A percentile compares a stretch with the other conserved stretches of the same genome.
Conservation (phyloP, 2,888 invertebrate species). For the Scaptodrosophila latifasciaeformis region DNA sequence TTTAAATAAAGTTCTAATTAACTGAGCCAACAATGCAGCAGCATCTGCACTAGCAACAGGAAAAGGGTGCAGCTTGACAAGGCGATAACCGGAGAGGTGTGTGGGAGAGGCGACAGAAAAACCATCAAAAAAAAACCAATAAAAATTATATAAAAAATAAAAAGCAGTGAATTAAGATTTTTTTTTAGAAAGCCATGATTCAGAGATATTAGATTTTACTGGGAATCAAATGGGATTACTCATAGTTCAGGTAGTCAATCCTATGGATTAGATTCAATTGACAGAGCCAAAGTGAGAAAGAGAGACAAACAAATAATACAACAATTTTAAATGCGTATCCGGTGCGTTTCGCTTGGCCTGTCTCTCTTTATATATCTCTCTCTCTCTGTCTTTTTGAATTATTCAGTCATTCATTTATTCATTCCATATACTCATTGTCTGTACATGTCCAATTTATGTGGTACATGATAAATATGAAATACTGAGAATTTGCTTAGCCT, state of each 20-base stretch:
- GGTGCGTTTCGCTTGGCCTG: constrained; percentile 32
- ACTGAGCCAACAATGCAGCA: constrained; percentile 45
- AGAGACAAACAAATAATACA: constrained; percentile 28
- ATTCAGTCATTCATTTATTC: constrained; percentile 47
- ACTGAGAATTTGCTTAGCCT: too few relatives aligned
- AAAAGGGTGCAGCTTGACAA: neutral
- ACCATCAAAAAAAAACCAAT: neutral
- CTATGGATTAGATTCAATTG: too few relatives aligned
- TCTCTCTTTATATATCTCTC: too few relatives aligned
- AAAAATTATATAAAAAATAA: neutral
- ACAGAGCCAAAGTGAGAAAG: too few relatives aligned
- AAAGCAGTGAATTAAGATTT: neutral
- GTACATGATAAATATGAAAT: too few relatives aligned
- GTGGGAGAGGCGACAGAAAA: neutral
- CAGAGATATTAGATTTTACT: too few relatives aligned
- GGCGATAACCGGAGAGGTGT: neutral
- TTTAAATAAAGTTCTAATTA: constrained; percentile 47
- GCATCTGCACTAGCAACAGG: constrained; percentile 1
- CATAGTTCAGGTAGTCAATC: neutral
- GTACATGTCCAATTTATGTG: too few relatives aligned
- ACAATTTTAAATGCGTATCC: constrained; percentile 56
- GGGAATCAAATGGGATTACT: constrained; percentile 10
- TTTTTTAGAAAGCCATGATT: neutral
- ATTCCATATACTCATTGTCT: constrained; percentile 1
- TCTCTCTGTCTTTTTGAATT: too few relatives aligned